Base-by-base conservation (phyloP, 2,797 vertebrate species). In the Coluber constrictor region DNA sequence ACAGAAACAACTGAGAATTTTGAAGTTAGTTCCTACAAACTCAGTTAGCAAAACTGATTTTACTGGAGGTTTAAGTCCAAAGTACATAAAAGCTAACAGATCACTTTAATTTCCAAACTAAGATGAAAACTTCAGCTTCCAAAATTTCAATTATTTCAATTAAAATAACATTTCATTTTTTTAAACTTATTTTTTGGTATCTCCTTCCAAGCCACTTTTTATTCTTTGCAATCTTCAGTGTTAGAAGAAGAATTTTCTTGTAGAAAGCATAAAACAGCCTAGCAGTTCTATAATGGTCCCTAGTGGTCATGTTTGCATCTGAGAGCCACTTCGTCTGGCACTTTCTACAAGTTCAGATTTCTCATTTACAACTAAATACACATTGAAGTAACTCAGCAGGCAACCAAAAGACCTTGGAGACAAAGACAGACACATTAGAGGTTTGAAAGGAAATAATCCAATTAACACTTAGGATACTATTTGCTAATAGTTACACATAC, bases 311-410 rank as follows among this genome's bases (percentile, higher is more conserved):
- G 86, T 94, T 61, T 95, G 9, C 57, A 95, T 95, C 90, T 93
- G 92, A 94, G 95, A 96, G 95, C n/a, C 93, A 87, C 60, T 63
- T 88, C 32, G 57, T 61, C 54, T 96, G 90, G 79, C 95, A 96
- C 27, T 95, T 92, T 94, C 92, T 94, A 74, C 56, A 91, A 93
- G 25, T 95, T 83, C 60, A 95, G n/a, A 93, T 93, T 93, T 96
- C 86, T 96, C 89, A 95, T 92, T 97, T 95, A 93, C 87, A 96
- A 92, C 51, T 94, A 93, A 94, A 97, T 97, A 95, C 89, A 91
- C 86, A 95, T 4, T 94, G 89, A 91, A 93, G 91, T 92, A 96
- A 92, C 55, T 94, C 94, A 92, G 59, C 0, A 29, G 92, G 57
- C 86, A 94, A 94, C 63, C 70, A 96, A 94, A 95, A 92, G 88